These are phyloP conservation scores for Hypanus sabinus DNA, from an alignment of 2,113 vertebrate genomes.

Conservation along the genomic window DNA sequence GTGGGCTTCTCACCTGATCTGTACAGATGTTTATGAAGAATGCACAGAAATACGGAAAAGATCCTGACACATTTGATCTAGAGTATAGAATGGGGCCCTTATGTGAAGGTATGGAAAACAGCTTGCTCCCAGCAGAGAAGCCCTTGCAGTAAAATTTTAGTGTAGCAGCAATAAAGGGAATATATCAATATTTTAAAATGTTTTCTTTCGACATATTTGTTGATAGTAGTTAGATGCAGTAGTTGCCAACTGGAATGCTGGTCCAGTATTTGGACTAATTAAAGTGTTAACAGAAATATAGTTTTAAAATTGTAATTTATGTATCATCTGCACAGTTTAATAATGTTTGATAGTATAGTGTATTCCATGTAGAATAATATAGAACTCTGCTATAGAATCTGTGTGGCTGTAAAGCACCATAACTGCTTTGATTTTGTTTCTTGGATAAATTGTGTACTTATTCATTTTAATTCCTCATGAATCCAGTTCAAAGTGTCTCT, in stretches of 20 bases:
- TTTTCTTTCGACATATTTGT: not conserved
- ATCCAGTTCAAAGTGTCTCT: not conserved
- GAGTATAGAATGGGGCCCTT: not conserved
- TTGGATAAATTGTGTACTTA: not conserved
- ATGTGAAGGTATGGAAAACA: not conserved
- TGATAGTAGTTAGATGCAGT: not conserved
- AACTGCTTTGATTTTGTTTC: not conserved
- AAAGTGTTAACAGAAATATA: not conserved
- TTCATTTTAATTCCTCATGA: not conserved
- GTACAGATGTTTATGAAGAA: not conserved
- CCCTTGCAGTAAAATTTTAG: not conserved
- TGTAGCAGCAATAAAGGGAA: not conserved
- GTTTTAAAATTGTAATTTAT: not conserved
- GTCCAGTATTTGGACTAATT: not conserved
- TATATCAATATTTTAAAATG: not conserved
- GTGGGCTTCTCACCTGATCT: not conserved
- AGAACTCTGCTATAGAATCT: not conserved
- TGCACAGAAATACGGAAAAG: not conserved
- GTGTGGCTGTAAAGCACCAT: not conserved
- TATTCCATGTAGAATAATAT: not conserved
- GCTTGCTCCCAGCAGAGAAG: not conserved
- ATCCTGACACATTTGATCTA: not conserved
- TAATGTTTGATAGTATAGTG: not conserved
- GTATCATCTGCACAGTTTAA: not conserved
- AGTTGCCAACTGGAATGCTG: not conserved